Percentiles rank a stretch among this genome's conserved stretches.
phyloP scores from a whole-genome alignment of 2,888 invertebrate genomes.

The Dendrolimus houi region DNA sequence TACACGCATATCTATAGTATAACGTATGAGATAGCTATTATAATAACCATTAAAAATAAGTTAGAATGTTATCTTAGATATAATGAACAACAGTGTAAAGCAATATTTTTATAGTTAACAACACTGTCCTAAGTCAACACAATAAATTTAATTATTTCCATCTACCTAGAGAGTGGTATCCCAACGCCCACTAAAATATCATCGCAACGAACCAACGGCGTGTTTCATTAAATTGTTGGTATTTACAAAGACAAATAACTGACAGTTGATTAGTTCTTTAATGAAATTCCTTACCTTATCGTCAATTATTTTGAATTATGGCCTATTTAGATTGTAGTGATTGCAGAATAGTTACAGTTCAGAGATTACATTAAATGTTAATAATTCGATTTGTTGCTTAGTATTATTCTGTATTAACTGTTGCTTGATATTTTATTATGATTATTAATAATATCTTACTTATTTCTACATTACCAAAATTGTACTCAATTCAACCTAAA shows the following conservation, averaged over 20 bases:
- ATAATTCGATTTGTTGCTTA: too few species aligned
- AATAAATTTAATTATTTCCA: background rate
- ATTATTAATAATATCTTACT: too few species aligned
- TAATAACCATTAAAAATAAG: background rate
- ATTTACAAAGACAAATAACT: conserved; percentile 17
- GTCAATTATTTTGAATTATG: background rate
- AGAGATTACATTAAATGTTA: too few species aligned
- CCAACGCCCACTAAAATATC: conserved; percentile 9
- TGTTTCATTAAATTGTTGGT: conserved; percentile 14
- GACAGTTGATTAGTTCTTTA: conserved; percentile 26
- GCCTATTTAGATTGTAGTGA: too few species aligned
- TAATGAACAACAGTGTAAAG: background rate
- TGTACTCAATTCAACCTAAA: too few species aligned
- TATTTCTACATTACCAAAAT: too few species aligned
- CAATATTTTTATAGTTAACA: background rate
- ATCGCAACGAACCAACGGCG: conserved; percentile 13
- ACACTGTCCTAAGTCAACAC: background rate
- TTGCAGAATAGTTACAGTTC: too few species aligned
- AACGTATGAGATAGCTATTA: too few species aligned
- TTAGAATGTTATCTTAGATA: background rate
- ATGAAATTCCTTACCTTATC: conserved; percentile 22
- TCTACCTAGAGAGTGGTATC: background rate
- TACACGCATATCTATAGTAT: too few species aligned
- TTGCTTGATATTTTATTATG: too few species aligned
- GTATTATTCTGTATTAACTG: too few species aligned